phyloP scores from a whole-genome alignment of 2,888 invertebrate genomes.

The Agrochola circellaris region DNA sequence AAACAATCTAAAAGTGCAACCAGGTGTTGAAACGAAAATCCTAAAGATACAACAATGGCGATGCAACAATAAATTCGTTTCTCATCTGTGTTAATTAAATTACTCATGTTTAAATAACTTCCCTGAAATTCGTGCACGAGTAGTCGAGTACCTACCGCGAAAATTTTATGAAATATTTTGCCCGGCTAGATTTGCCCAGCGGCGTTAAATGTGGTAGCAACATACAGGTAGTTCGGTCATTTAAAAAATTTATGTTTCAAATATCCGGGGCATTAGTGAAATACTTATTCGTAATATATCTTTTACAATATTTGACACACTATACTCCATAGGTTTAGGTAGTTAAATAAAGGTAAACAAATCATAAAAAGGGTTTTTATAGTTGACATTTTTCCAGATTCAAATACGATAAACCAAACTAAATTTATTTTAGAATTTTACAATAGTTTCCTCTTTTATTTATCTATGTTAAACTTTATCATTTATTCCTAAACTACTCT shows the following conservation, averaged over 20 bases:
- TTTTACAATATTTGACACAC: too few species aligned
- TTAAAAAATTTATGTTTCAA: not conserved
- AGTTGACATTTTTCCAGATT: too few species aligned
- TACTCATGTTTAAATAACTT: conserved; percentile 60
- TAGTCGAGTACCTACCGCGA: conserved; percentile 27
- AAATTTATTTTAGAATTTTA: too few species aligned
- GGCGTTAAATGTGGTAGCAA: conserved; percentile 22
- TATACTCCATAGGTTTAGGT: too few species aligned
- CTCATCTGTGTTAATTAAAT: conserved; percentile 63
- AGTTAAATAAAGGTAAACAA: too few species aligned
- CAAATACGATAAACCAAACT: too few species aligned
- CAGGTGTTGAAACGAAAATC: conserved; percentile 5
- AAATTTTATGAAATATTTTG: conserved; percentile 53
- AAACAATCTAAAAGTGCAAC: not conserved
- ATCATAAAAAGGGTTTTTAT: too few species aligned
- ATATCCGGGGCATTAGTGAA: not conserved
- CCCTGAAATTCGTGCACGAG: conserved; percentile 23
- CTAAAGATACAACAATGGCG: not conserved
- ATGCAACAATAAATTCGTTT: conserved; percentile 22
- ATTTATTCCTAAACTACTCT: too few species aligned
- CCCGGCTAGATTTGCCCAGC: conserved; percentile 26
- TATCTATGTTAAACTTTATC: too few species aligned
- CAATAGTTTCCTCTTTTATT: too few species aligned
- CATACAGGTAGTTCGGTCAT: not conserved
- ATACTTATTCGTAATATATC: too few species aligned